Evolutionary conservation across 2,113 vertebrate species (phyloP), one percentile per base, ranked within the genome.

Genomic region (Phocoena sinus): DNA sequence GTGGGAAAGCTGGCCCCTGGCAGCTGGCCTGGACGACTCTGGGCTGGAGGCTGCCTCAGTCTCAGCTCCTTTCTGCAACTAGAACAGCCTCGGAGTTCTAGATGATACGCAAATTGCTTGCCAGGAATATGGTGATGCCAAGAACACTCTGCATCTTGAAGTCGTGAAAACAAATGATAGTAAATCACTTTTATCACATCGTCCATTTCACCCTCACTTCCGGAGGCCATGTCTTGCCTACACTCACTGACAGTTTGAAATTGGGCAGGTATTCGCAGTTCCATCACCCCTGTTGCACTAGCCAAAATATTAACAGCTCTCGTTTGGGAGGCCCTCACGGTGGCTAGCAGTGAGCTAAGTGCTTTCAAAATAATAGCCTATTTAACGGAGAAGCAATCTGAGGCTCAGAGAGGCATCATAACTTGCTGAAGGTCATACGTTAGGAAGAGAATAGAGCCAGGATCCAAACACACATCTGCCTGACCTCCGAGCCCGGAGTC

Each of bases 131-230:
- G 53, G 53, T 0, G 21, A 73, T 73, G 95, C 96, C 89, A 89
- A 76, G 94, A 96, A 93, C 94, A 71, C n/a, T 33, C 33, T 94
- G 90, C 90, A 47, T 83, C 96, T 96, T 67, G 73, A 96, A 98
- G 95, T n/a, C 73, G 82, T 38, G 31, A 88, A 95, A 82, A 12
- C 6, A 26, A 89, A 14, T 2, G 11, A 63, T 3, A 67, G 47
- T 25, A 23, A 62, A 44, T 74, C 87, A 18, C n/a, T 12, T 28
- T 62, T 12, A 20, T 70, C 73, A 12, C 1, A 0, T 65, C 2
- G 0, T 23, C 31, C 5, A 5, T 13, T 18, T n/a, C 20, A 8
- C 70, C 56, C 47, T 15, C 56, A 5, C 56, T 25, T 17, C 25
- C 76, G 36, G 70, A 28, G 38, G 20, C 56, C 63, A 18, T 6